Evolutionary conservation across 1,140 invertebrate genomes (phyloP), one percentile per base, ranked within the genome.

Genomic region (Physella acuta): DNA sequence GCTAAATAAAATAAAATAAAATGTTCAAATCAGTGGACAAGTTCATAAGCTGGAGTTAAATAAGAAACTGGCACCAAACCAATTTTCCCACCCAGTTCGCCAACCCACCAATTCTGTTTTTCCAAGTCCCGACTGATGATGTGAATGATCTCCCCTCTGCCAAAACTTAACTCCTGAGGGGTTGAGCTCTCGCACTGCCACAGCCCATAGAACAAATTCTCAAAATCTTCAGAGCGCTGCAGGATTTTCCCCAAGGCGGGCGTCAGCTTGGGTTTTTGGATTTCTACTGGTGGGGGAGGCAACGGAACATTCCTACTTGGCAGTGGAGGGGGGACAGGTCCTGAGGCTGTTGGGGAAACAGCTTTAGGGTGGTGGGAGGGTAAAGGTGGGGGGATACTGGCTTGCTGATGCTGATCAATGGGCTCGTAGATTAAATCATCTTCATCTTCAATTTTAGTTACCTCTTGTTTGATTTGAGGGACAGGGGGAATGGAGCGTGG

Each of bases 21-120:
- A n/a, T n/a, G n/a, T n/a, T n/a, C n/a, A n/a, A n/a, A n/a, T 56
- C 31, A 73, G 5, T 17, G 34, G 2, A 70, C 61, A 1, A 73
- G 34, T 53, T 76, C 74, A 71, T 76, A 83, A 20, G 80, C 81
- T 11, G 70, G 64, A 36, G 60, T 67, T 4, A 84, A 70, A 65
- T 77, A 83, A 14, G 69, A 64, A 70, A 82, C 82, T 1, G 82
- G 82, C 14, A 84, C 82, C 28, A 84, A 74, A 11, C 82, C 82
- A 70, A 79, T 74, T 56, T 78, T 76, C 5, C 78, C 81, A 56
- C 78, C 69, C 0, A 80, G 59, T 62, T 78, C 73, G 5, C 78
- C 81, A 20, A 81, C 75, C 82, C 81, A 82, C 82, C 82, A 84
- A 16, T 73, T 72, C 33, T 80, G 72, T 16, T 72, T 67, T 66